Evolutionary conservation across 2,888 invertebrate genomes (phyloP).

Genomic region (Neoaliturus tenellus): DNA sequence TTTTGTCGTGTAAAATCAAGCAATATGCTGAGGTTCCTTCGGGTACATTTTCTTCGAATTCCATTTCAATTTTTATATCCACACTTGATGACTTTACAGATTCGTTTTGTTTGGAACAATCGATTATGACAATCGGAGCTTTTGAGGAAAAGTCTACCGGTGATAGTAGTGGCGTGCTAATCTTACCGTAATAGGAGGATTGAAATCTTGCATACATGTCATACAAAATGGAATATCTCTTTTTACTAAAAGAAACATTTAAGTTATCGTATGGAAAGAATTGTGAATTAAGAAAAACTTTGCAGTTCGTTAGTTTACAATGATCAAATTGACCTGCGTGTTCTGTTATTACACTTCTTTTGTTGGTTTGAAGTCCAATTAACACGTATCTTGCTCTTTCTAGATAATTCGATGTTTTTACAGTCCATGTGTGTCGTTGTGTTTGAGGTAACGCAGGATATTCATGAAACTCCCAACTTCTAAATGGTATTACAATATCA

Average conservation of each 20-base stretch:
- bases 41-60: slow-evolving; percentile 59
- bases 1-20: slow-evolving; percentile 56
- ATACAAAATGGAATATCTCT: slow-evolving; percentile 53
- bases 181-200: neutral
- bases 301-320: slow-evolving; percentile 66
- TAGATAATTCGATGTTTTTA: slow-evolving; percentile 68
- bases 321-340: slow-evolving; percentile 59
- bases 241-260: slow-evolving; percentile 63
- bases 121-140: neutral
- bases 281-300: slow-evolving; percentile 60
- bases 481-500: slow-evolving; percentile 65
- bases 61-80: slow-evolving; percentile 66
- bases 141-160: slow-evolving; percentile 55
- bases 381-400: slow-evolving; percentile 71
- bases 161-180: slow-evolving; percentile 55
- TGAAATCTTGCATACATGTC: neutral
- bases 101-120: slow-evolving; percentile 61
- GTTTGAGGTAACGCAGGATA: slow-evolving; percentile 70
- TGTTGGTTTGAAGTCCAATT: slow-evolving; percentile 70
- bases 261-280: neutral
- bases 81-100: slow-evolving; percentile 64
- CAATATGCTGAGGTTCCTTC: slow-evolving; percentile 52
- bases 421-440: slow-evolving; percentile 68
- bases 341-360: slow-evolving; percentile 67
- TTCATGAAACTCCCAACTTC: slow-evolving; percentile 71